Evolutionary conservation across 1,140 invertebrate genomes (phyloP).

Genomic region (Rhynchophorus ferrugineus): DNA sequence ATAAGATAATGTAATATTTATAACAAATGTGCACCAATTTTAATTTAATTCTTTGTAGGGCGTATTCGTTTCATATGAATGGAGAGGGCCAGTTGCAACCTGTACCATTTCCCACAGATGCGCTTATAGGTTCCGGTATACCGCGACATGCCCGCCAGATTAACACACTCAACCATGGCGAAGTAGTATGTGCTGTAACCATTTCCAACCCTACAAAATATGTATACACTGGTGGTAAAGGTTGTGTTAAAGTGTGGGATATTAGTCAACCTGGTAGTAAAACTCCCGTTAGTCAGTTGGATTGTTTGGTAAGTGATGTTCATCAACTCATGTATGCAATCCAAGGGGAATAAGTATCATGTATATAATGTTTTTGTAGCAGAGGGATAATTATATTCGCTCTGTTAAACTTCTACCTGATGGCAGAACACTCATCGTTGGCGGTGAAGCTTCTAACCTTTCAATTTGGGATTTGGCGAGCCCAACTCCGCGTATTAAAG

Average conservation of each 20-base stretch:
- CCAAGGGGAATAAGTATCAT: no score
- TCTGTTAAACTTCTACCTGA: conserved; percentile 89
- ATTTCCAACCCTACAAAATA: conserved; percentile 87
- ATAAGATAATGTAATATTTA: no score
- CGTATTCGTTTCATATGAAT: conserved; percentile 92
- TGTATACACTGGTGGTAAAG: conserved; percentile 90
- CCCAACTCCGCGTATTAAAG: conserved; percentile 81
- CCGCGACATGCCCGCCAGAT: conserved; percentile 86
- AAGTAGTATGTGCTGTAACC: conserved; percentile 86
- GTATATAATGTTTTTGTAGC: conserved; percentile 39
- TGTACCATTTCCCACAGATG: conserved; percentile 95
- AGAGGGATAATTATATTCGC: conserved; percentile 85
- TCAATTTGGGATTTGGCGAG: conserved; percentile 86
- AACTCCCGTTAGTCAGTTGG: conserved; percentile 70
- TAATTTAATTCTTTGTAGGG: conserved; percentile 58
- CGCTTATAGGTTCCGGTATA: conserved; percentile 86
- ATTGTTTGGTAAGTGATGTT: conserved; percentile 56
- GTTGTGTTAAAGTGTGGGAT: conserved; percentile 83
- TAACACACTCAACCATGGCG: conserved; percentile 88
- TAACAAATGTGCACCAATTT: no score
- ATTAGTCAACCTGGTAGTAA: conserved; percentile 67
- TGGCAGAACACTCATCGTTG: conserved; percentile 82
- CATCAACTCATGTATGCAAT: no score
- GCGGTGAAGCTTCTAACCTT: conserved; percentile 83
- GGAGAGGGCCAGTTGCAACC: conserved; percentile 84